Evolutionary conservation across 1,140 invertebrate genomes (phyloP).

Genomic region (Drosophila malerkotliana): DNA sequence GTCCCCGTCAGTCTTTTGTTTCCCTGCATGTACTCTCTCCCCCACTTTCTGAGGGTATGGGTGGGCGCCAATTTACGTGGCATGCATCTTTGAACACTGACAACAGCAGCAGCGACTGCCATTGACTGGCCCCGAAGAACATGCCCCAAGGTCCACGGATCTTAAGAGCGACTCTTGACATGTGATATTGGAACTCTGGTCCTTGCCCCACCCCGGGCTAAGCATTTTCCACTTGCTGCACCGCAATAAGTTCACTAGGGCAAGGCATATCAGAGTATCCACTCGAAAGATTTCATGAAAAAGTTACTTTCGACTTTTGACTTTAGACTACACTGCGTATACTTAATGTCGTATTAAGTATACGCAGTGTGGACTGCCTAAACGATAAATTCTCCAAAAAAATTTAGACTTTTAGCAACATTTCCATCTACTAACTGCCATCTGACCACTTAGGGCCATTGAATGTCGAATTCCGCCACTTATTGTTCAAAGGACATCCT

Average conservation of each 20-base stretch:
- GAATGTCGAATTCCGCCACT: constrained; percentile 22
- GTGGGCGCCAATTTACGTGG: constrained; percentile 63
- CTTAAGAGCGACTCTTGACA: constrained; percentile 25
- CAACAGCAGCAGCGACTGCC: constrained; percentile 31
- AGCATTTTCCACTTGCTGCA: constrained; percentile 11
- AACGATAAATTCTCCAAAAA: background rate
- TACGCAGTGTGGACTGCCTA: constrained; percentile 6
- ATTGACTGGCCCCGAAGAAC: constrained; percentile 6
- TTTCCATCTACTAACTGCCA: background rate
- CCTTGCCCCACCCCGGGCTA: background rate
- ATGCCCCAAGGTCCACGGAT: constrained; percentile 28
- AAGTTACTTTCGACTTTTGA: background rate
- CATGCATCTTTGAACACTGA: constrained; percentile 71
- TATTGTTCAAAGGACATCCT: constrained; percentile 21
- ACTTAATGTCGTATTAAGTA: constrained; percentile 12
- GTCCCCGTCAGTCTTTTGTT: constrained; percentile 54
- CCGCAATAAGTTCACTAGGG: constrained; percentile 8
- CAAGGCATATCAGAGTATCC: background rate
- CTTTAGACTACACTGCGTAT: background rate
- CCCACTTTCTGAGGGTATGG: background rate
- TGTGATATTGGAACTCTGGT: constrained; percentile 33
- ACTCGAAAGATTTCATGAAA: background rate
- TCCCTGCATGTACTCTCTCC: constrained; percentile 27
- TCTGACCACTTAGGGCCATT: constrained; percentile 10
- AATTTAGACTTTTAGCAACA: background rate